Evolutionary conservation across 2,113 vertebrate genomes (phyloP).

Genomic region (Rhagologus leucostigma): DNA sequence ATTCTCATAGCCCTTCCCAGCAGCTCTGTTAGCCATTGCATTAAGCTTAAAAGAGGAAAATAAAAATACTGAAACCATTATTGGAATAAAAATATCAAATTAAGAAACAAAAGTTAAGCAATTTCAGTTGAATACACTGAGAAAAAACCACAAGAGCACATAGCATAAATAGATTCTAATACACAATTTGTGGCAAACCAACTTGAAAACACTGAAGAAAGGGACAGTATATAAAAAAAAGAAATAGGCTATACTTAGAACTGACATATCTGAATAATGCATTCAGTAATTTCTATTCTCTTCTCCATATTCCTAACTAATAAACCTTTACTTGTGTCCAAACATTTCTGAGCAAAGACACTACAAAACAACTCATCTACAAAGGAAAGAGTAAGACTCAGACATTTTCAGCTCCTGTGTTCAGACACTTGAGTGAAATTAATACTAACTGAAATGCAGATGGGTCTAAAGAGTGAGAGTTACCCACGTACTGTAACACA

Average conservation of each 20-base stretch:
- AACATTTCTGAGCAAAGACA: neutral
- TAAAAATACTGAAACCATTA: neutral
- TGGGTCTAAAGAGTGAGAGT: neutral
- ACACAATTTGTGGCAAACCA: neutral
- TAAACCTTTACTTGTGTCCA: neutral
- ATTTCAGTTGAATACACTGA: neutral
- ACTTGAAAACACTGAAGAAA: neutral
- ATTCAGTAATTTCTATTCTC: neutral
- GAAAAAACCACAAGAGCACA: neutral
- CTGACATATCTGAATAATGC: neutral
- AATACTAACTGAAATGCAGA: neutral
- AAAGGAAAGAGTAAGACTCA: neutral
- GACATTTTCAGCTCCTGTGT: neutral
- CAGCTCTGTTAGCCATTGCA: constrained; percentile 94
- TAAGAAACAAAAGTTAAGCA: neutral
- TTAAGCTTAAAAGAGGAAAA: constrained; percentile 81
- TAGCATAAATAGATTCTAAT: neutral
- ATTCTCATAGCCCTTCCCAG: constrained; percentile 99
- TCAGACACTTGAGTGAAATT: neutral
- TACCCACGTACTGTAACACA: neutral
- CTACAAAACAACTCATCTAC: neutral
- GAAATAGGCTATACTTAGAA: neutral
- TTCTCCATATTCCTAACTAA: neutral
- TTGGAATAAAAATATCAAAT: neutral
- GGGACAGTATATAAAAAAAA: neutral